Base-by-base conservation (phyloP, 2,888 invertebrate species). In the Ennomos erosarius region DNA sequence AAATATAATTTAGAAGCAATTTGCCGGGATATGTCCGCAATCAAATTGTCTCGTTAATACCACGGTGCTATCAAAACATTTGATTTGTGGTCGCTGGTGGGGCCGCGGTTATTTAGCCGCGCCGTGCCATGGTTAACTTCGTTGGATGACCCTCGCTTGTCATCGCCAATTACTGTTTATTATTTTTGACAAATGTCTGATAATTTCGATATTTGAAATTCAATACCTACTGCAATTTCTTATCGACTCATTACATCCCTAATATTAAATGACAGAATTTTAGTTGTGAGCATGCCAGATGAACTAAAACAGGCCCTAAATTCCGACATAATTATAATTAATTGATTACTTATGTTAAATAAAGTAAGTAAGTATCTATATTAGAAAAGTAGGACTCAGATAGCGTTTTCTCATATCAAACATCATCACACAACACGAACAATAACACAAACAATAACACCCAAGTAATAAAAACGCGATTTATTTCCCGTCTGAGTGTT, bases 21-120 rank as follows among this genome's bases (percentile, higher is more conserved):
- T 92, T 92, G 85, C 85, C 87, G 87, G 82, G 88, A 91, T 91
- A 90, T 90, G 91, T 90, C 90, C 90, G 92, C 90, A 92, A 92
- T 92, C 92, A 92, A 92, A 92, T 92, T 92, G 92, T 92, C 92
- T 92, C 91, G 92, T 92, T 92, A 91, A 90, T 90, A 87, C 88
- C 85, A 79, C 78, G 87, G 87, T 84, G 90, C 90, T 92, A 92
- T 92, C 90, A 92, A 90, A 92, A 92, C 92, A 92, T 92, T 92
- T 92, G 92, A 92, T 92, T 92, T 92, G 92, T 92, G 90, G 90
- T 80, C 78, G 65, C 59, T 64, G 65, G 63, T 67, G 65, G 67
- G 67, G 67, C 59, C 76, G 77, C 74, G 79, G 88, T 88, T 88
- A 88, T 88, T 87, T 87, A 86, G 85, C 86, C 83, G 79, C 54